Conservation (phyloP, 2,113 vertebrate species). For the Corapipo altera region DNA sequence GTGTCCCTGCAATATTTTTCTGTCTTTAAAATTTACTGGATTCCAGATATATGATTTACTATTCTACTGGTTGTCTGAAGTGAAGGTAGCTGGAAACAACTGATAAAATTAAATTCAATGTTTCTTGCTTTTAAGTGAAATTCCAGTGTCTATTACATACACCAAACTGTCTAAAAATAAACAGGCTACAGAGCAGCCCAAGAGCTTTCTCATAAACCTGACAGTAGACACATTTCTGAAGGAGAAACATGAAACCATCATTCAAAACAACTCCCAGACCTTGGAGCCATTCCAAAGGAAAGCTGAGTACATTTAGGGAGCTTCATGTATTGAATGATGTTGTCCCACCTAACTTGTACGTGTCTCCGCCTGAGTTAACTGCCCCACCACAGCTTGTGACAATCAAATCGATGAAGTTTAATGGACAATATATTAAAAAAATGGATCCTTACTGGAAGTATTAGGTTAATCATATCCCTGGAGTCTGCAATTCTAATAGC, state of each 20-base stretch:
- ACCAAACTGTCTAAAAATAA: neutral
- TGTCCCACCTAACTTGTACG: neutral
- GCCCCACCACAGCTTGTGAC: neutral
- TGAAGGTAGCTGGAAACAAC: neutral
- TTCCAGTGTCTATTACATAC: neutral
- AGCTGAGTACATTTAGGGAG: neutral
- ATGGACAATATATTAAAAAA: neutral
- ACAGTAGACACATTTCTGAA: neutral
- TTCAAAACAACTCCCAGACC: neutral
- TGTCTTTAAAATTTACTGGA: neutral
- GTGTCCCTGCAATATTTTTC: neutral
- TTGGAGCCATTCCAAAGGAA: neutral
- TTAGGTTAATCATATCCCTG: neutral
- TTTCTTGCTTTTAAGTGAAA: neutral
- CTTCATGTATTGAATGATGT: neutral
- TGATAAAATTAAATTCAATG: neutral
- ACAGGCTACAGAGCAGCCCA: neutral
- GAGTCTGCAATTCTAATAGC: neutral
- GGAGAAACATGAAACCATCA: neutral
- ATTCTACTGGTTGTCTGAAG: neutral
- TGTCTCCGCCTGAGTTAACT: neutral
- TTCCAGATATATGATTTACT: neutral
- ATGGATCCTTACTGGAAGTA: neutral
- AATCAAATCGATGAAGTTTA: neutral
- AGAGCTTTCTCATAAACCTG: neutral